Evolutionary conservation across 2,888 invertebrate genomes (phyloP), one percentile per base, ranked within the genome.

Genomic region (Stenodema calcarata): DNA sequence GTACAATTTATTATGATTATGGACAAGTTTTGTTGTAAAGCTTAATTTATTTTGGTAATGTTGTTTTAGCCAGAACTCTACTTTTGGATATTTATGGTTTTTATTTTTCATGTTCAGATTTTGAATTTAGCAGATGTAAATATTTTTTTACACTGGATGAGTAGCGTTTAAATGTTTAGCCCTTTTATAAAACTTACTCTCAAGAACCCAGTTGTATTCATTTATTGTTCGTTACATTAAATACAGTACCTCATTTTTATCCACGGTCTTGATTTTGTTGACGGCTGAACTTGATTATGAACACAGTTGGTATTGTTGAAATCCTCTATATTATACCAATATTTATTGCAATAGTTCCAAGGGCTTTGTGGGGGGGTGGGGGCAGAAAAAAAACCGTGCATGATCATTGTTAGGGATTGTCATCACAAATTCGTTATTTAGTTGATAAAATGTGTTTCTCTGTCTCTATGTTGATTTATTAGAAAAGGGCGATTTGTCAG

Each of bases 131-230:
- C 88, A 88, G 88, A 88, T 88, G 88, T 88, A 88, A 88, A 88
- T 88, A 88, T 88, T 88, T 88, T 88, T 88, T 87, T 88, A 88
- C 88, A 87, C 87, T 87, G 88, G 85, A 88, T 42, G 78, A 86
- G 86, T 78, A 86, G 86, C 78, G 86, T 83, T 87, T 82, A 44
- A 78, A 87, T 86, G 82, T 83, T 62, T 87, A 87, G 84, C 86
- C 87, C 70, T 87, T 87, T 87, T 87, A 83, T 87, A 87, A 75
- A 86, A 62, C 73, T 86, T 86, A 86, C 83, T 78, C 76, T 70
- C 42, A 50, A 18, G 44, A 87, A 83, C 62, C n/a, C 78, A 73
- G 84, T 82, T 80, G 85, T 87, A 86, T 73, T 87, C 81, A 86
- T 86, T 85, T 86, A 75, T 87, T 78, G 78, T 79, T 87, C 81